phyloP scores from a whole-genome alignment of 2,888 invertebrate species.

The Atethmia centrago region DNA sequence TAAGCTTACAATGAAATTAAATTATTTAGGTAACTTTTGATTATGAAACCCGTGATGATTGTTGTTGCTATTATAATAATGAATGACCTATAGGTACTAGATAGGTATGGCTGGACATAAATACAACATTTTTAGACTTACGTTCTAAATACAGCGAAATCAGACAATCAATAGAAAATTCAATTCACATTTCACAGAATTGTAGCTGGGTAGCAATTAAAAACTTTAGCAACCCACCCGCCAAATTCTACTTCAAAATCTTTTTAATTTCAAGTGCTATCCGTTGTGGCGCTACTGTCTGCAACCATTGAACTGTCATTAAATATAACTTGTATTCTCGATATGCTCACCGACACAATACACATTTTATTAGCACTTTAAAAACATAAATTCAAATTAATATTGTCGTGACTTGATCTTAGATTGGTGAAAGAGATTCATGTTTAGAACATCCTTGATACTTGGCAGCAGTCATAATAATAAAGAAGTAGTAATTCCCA shows the following conservation, averaged over 20 bases:
- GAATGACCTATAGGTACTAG: neutral
- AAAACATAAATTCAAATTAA: too few species aligned
- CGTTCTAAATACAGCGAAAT: slow-evolving; percentile 10
- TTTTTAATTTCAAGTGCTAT: neutral
- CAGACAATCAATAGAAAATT: neutral
- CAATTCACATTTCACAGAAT: too few species aligned
- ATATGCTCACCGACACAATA: neutral
- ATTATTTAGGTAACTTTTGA: too few species aligned
- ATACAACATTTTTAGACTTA: slow-evolving; percentile 23
- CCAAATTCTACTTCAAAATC: neutral
- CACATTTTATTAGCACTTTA: neutral
- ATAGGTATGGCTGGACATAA: neutral
- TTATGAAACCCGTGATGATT: neutral
- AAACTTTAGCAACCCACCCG: slow-evolving; percentile 9
- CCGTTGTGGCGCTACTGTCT: slow-evolving; percentile 17
- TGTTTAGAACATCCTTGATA: neutral
- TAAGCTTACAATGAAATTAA: too few species aligned
- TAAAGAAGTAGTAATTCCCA: neutral
- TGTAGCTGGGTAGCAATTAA: neutral
- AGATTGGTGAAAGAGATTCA: neutral
- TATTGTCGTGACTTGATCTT: too few species aligned
- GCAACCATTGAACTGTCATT: neutral
- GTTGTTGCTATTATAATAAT: neutral
- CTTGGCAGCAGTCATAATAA: neutral
- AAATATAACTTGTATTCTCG: slow-evolving; percentile 10